phyloP scores from a whole-genome alignment of 1,140 invertebrate species.

The Drosophila tropicalis region DNA sequence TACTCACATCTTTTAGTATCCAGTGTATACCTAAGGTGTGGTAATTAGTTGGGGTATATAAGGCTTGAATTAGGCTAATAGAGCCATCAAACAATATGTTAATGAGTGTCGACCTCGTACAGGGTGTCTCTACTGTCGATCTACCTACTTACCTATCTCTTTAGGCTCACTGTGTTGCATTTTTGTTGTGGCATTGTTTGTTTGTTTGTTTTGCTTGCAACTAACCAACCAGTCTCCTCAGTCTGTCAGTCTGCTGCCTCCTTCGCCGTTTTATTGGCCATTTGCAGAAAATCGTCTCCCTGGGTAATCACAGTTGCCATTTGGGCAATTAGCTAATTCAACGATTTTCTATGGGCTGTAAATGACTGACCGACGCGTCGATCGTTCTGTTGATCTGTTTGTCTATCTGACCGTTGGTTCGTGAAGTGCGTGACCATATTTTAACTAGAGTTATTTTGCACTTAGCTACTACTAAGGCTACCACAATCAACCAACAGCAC shows the following conservation, averaged over 20 bases:
- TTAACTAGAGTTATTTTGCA: slow-evolving; percentile 45
- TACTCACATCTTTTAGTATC: slow-evolving; percentile 27
- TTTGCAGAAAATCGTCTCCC: slow-evolving; percentile 54
- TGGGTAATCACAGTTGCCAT: slow-evolving; percentile 59
- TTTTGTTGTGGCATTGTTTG: slow-evolving; percentile 19
- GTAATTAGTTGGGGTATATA: not conserved
- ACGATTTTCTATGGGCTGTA: slow-evolving; percentile 17
- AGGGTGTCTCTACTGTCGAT: not conserved
- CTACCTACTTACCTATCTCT: not conserved
- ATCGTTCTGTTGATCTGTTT: not conserved
- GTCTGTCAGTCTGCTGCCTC: slow-evolving; percentile 10
- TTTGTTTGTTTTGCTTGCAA: slow-evolving; percentile 12
- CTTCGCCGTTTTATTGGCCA: slow-evolving; percentile 39
- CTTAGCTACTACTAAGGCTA: slow-evolving; percentile 24
- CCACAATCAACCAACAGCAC: not conserved
- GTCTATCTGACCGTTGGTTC: slow-evolving; percentile 22
- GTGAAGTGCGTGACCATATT: slow-evolving; percentile 56
- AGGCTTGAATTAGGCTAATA: not conserved
- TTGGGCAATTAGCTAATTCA: slow-evolving; percentile 47
- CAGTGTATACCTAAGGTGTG: slow-evolving; percentile 13
- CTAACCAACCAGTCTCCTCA: not conserved
- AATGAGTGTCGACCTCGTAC: too few relatives aligned
- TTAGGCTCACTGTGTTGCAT: slow-evolving; percentile 42
- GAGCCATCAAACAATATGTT: too few relatives aligned
- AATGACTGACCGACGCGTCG: slow-evolving; percentile 5